Base-by-base conservation (phyloP, 2,888 invertebrate genomes). In the Hemicrepidius hirtus region DNA sequence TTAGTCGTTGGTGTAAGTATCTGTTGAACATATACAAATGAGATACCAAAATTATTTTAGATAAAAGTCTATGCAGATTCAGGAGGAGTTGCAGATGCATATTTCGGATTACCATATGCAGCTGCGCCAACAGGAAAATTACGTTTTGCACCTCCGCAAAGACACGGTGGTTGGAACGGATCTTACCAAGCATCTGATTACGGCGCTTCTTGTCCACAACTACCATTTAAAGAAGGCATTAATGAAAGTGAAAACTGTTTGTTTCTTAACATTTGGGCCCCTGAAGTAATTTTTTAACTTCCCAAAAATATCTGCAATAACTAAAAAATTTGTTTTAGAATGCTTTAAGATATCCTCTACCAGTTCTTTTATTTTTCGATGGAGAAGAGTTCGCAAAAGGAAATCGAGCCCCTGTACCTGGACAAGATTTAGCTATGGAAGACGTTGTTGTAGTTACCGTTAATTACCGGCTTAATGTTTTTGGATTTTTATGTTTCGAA, bases 181-280 rank as follows among this genome's bases (percentile, higher is more conserved):
- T 92, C 93, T 2, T 89, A 91, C 24, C 91, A 90, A 77, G 94
- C 94, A 35, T 91, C 90, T 80, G 90, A 92, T 75, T 91, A 91
- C 83, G 91, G 91, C 62, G 89, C 92, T n/a, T 89, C 91, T 28
- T 94, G 94, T 82, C 92, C 92, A 0, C 92, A 93, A 82, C 84
- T 88, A 75, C 81, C 84, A n/a, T 57, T 79, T 49, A 85, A 74
- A 21, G 84, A 84, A 53, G 80, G 75, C 12, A 67, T 74, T 20
- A 84, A 83, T 13, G 82, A 87, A 57, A 90, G 87, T 74, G 96
- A 96, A 87, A 95, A 97, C 85, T 97, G 97, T 82, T 89, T 97
- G n/a, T 95, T 93, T 83, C 86, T 97, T 60, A 97, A 97, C 83
- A 92, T 97, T 75, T 97, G 97, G 96, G 92, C 94, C 1, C 94